Base-by-base conservation (phyloP, 2,888 invertebrate species). In the Andricus curvator region DNA sequence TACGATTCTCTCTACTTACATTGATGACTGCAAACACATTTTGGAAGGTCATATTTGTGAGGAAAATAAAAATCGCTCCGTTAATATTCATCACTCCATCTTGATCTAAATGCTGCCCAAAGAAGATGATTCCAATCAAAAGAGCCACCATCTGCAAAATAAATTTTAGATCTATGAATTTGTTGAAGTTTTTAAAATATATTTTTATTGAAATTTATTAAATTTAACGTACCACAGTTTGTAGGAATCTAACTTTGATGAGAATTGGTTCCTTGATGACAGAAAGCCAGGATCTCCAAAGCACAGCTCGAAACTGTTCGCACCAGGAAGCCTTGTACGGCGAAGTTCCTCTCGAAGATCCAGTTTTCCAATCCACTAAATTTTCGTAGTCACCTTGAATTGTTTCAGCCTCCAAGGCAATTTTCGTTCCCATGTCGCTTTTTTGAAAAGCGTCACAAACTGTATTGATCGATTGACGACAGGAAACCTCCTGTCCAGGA, bases 1-100 rank as follows among this genome's bases (percentile, higher is more conserved):
- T 33, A 56, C 22, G 20, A 15, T 15, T 64, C 33, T 37, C 17
- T 25, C 22, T 68, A n/a, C 96, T 95, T 93, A 98, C 99, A 92
- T 97, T 97, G 81, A 98, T 96, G 65, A 99, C 98, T 82, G 98
- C 97, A 90, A 98, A 98, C n/a, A 98, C 96, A 92, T 98, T 98
- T 89, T 98, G 97, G 93, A 98, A 98, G 9, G 98, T 98, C 96
- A 98, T 97, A 90, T 97, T 98, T 22, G 97, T 97, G 74, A 98
- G 94, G 91, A 98, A 96, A 90, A 98, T 95, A 92, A 98, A 98
- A 79, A 98, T 94, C 41, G 97, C 97, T 66, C 98, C 98, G 91
- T 98, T 98, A 85, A 98, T 97, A 92, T 99, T 99, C 96, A 97
- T 97, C 0, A 98, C 97, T 2, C 97, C 98, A 88, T 97, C 97